Evolutionary conservation across 2,113 vertebrate species (phyloP).

Genomic region (Cebidichthys violaceus): DNA sequence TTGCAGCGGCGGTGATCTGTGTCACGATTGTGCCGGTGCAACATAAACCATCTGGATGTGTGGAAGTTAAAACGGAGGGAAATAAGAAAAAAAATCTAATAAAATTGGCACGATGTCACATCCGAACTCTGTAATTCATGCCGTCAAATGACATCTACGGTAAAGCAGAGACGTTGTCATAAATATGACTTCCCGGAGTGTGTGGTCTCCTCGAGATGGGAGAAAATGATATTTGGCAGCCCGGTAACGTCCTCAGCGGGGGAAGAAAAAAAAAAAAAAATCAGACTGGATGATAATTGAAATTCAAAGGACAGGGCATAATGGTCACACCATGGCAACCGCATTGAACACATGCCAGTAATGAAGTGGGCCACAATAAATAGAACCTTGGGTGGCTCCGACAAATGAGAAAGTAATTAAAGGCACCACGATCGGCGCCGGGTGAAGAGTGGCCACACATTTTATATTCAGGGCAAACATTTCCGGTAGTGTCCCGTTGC

Average conservation of each 20-base stretch:
- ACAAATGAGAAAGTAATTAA: conserved; percentile 80
- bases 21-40: not conserved
- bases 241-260: conserved; percentile 38
- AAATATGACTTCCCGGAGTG: conserved; percentile 35
- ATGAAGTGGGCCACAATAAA: conserved; percentile 76
- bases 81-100: not conserved
- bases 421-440: conserved; percentile 46
- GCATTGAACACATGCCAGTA: conserved; percentile 70
- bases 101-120: not conserved
- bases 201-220: conserved; percentile 33
- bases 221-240: conserved; percentile 49
- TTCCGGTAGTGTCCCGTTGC: conserved; percentile 26
- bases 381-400: conserved; percentile 71
- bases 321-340: conserved; percentile 77
- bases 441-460: conserved; percentile 39
- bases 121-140: not conserved
- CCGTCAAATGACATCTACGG: not conserved
- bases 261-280: no score
- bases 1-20: not conserved
- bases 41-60: not conserved
- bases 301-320: conserved; percentile 72
- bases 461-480: conserved; percentile 70
- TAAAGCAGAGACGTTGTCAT: conserved; percentile 16
- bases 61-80: not conserved
- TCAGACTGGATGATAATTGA: conserved; percentile 71